Evolutionary conservation across 2,113 vertebrate genomes (phyloP).

Genomic region (Pseudopipra pipra): DNA sequence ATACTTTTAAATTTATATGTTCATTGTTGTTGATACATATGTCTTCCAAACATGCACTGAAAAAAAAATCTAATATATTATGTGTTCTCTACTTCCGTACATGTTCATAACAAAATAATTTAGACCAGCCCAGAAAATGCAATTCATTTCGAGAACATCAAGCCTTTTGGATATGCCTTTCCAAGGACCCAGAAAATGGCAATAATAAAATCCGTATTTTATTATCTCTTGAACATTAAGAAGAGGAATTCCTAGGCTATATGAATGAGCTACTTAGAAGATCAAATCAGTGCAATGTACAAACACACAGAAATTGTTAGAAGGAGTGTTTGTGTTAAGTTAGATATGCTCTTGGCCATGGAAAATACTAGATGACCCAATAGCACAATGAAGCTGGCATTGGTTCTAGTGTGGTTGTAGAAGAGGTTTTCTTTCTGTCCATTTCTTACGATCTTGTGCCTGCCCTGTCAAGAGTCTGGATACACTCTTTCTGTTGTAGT

Average conservation of each 20-base stretch:
- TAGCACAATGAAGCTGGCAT: background rate
- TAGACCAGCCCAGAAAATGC: background rate
- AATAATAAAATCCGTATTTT: background rate
- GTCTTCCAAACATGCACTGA: background rate
- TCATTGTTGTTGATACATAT: background rate
- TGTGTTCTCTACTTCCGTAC: background rate
- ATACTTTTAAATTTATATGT: background rate
- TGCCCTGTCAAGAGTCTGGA: background rate
- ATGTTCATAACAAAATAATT: background rate
- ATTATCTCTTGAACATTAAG: background rate
- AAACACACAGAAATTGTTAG: background rate
- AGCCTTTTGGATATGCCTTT: background rate
- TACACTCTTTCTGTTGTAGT: background rate
- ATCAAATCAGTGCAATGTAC: background rate
- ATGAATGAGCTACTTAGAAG: background rate
- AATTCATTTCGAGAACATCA: background rate
- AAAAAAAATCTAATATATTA: background rate
- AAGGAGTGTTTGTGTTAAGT: background rate
- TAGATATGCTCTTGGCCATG: background rate
- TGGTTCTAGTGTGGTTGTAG: accelerated
- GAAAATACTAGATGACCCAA: background rate
- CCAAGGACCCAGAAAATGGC: background rate
- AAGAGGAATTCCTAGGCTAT: background rate
- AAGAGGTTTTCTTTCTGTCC: background rate
- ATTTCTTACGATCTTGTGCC: background rate